Evolutionary conservation across 2,797 vertebrate species (phyloP).

Genomic region (Sternotherus odoratus): DNA sequence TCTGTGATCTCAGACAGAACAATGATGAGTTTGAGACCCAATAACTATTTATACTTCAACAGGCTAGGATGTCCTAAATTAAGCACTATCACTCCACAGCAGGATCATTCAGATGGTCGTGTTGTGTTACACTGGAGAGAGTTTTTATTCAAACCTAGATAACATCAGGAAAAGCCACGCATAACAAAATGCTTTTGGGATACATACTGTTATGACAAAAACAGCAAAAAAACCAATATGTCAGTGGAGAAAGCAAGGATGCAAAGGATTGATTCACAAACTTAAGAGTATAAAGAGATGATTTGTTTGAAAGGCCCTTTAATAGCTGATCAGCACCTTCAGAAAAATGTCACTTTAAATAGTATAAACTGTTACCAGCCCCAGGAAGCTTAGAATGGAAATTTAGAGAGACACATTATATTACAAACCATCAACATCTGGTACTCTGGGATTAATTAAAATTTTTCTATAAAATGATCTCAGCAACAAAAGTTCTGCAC

Average conservation of each 20-base stretch:
- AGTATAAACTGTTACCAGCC: background rate
- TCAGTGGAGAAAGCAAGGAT: background rate
- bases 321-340: background rate
- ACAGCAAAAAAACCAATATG: background rate
- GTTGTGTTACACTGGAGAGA: background rate
- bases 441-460: background rate
- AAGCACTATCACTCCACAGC: background rate
- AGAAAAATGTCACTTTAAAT: background rate
- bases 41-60: fast-evolving
- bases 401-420: background rate
- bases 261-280: background rate
- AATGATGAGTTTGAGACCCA: fast-evolving
- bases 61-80: background rate
- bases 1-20: background rate
- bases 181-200: background rate
- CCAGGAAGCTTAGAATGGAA: background rate
- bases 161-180: background rate
- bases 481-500: background rate
- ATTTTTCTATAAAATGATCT: background rate
- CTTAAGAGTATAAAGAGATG: background rate
- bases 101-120: fast-evolving
- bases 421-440: background rate
- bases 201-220: background rate
- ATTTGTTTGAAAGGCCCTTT: fast-evolving
- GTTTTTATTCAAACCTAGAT: background rate